Evolutionary conservation across 2,888 invertebrate species (phyloP).

Genomic region (Tricholauxania praeusta): DNA sequence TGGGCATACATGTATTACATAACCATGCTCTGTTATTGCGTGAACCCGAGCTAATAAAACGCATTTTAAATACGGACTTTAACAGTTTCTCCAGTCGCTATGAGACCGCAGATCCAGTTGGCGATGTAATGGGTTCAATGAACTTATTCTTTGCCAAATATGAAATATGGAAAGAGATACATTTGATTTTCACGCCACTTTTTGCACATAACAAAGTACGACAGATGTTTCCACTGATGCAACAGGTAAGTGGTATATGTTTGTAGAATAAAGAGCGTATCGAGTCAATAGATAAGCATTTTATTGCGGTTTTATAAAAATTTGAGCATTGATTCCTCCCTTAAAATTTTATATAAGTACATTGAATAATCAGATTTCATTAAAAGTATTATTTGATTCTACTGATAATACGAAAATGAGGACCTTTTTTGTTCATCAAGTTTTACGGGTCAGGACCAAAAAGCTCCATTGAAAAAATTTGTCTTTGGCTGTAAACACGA

Average conservation of each 20-base stretch:
- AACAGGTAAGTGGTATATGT: constrained; percentile 49
- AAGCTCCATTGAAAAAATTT: too few relatives aligned
- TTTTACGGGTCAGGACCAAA: too few relatives aligned
- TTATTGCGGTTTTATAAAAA: too few relatives aligned
- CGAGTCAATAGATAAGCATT: too few relatives aligned
- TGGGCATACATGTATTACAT: constrained; percentile 67
- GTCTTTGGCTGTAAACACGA: too few relatives aligned
- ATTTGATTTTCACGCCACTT: constrained; percentile 67
- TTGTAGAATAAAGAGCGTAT: neutral
- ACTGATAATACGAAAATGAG: too few relatives aligned
- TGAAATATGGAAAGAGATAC: constrained; percentile 66
- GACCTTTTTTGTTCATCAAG: too few relatives aligned
- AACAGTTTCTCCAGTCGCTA: constrained; percentile 62
- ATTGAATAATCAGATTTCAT: too few relatives aligned
- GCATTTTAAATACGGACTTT: constrained; percentile 68
- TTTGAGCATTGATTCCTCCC: too few relatives aligned
- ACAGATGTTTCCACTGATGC: constrained; percentile 60
- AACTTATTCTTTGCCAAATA: constrained; percentile 68
- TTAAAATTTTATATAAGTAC: too few relatives aligned
- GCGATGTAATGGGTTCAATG: constrained; percentile 65
- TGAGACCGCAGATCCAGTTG: constrained; percentile 55
- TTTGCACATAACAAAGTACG: constrained; percentile 65
- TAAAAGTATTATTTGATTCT: too few relatives aligned
- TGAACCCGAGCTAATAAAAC: constrained; percentile 68
- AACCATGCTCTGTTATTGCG: constrained; percentile 66